Percentiles rank a stretch among this genome's conserved stretches.
Conservation (phyloP, 2,888 invertebrate species). For the Peribatodes rhomboidaria region DNA sequence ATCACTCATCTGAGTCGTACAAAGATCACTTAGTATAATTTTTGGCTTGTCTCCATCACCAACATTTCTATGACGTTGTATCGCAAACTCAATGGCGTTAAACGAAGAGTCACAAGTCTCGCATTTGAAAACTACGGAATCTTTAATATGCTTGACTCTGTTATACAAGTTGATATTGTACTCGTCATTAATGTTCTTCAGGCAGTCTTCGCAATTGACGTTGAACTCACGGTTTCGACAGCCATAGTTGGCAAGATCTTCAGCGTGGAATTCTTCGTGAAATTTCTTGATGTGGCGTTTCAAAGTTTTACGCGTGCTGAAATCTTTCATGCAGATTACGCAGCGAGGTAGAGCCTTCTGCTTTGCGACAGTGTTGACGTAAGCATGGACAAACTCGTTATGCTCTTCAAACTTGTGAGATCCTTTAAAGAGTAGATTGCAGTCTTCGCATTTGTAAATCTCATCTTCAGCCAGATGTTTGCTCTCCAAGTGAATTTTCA, state of each 20-base stretch:
- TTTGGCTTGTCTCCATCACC: slow-evolving; percentile 58
- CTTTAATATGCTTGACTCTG: slow-evolving; percentile 60
- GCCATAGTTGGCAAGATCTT: slow-evolving; percentile 68
- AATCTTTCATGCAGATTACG: slow-evolving; percentile 74
- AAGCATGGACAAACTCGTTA: slow-evolving; percentile 59
- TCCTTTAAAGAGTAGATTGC: slow-evolving; percentile 72
- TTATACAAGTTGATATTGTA: slow-evolving; percentile 56
- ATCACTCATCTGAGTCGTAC: slow-evolving; percentile 76
- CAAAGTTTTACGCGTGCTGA: slow-evolving; percentile 74
- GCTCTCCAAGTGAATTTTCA: slow-evolving; percentile 66
- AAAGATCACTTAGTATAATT: slow-evolving; percentile 73
- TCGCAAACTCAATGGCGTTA: slow-evolving; percentile 64
- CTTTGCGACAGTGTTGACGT: slow-evolving; percentile 49
- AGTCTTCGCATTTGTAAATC: slow-evolving; percentile 75
- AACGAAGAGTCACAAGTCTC: slow-evolving; percentile 60
- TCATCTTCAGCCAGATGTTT: slow-evolving; percentile 73
- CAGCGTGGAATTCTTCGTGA: slow-evolving; percentile 68
- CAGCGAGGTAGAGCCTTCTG: slow-evolving; percentile 67
- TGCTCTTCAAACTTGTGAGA: slow-evolving; percentile 71
- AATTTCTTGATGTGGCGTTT: slow-evolving; percentile 77
- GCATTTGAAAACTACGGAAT: slow-evolving; percentile 68
- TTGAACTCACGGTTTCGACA: slow-evolving; percentile 53
- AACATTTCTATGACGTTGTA: slow-evolving; percentile 62
- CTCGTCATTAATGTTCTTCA: slow-evolving; percentile 67
- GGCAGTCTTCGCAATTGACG: slow-evolving; percentile 70